Conservation (phyloP, 1,140 invertebrate genomes). For the Drosophila sp. region DNA sequence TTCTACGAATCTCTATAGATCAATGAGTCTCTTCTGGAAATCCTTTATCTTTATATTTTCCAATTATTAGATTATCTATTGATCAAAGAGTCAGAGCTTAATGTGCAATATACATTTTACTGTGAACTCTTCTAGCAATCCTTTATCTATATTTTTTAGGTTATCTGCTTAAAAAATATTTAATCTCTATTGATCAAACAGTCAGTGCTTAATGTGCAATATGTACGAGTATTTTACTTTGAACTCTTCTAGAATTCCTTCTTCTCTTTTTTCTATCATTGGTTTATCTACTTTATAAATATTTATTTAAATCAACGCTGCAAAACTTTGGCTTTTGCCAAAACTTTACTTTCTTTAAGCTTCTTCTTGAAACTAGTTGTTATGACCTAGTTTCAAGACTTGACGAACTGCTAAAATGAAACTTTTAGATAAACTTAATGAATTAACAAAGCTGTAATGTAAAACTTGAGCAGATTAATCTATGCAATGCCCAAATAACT, state of each 20-base stretch:
- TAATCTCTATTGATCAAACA: no score
- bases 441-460: slow-evolving; percentile 2
- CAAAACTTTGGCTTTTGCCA: slow-evolving; percentile 4
- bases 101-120: no score
- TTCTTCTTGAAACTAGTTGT: not conserved
- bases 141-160: no score
- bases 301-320: slow-evolving; percentile 2
- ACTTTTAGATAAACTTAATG: slow-evolving; percentile 9
- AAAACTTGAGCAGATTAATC: slow-evolving; percentile 13
- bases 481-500: not conserved
- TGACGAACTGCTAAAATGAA: not conserved
- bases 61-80: no score
- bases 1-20: no score
- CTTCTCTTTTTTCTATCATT: not conserved
- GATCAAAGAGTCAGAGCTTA: no score
- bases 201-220: no score
- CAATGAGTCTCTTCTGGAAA: no score
- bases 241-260: not conserved
- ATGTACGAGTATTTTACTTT: no score
- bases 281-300: slow-evolving; percentile 1
- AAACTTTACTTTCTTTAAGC: not conserved
- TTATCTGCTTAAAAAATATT: no score
- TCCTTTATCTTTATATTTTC: no score
- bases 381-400: slow-evolving; percentile 17
- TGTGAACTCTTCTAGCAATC: no score